Conservation (phyloP, 2,113 vertebrate species). For the Microcebus ravelobensis region DNA sequence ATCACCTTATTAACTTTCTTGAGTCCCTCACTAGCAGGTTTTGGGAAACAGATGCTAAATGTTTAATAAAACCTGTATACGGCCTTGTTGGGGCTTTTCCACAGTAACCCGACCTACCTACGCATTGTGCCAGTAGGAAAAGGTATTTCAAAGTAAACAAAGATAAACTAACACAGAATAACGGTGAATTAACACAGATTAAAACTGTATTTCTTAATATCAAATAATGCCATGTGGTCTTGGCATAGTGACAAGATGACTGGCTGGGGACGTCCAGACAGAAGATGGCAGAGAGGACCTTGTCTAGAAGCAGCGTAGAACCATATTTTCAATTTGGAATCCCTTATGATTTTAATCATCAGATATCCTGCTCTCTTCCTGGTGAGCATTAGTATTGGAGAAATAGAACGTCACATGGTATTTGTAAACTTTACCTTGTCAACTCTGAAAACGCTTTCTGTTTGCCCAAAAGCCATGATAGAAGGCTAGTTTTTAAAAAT, state of each 20-base stretch:
- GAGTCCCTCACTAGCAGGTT: conserved; percentile 31
- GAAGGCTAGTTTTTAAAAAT: not conserved
- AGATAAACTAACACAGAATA: conserved; percentile 41
- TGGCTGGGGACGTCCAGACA: not conserved
- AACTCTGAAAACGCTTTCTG: not conserved
- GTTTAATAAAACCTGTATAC: not conserved
- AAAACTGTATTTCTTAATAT: not conserved
- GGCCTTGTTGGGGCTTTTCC: not conserved
- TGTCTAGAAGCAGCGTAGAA: conserved; percentile 16
- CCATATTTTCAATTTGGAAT: conserved; percentile 52
- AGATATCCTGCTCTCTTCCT: conserved; percentile 12
- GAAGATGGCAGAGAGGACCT: not conserved
- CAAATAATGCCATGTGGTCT: not conserved
- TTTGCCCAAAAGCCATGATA: not conserved
- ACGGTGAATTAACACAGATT: conserved; percentile 37
- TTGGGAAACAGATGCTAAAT: conserved; percentile 55
- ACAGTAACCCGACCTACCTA: not conserved
- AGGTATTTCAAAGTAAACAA: conserved; percentile 10
- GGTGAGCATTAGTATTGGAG: not conserved
- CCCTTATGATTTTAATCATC: not conserved
- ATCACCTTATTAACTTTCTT: conserved; percentile 34
- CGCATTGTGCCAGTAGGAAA: not conserved
- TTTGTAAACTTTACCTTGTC: not conserved
- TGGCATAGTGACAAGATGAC: not conserved
- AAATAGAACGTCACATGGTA: not conserved